Evolutionary conservation across 2,797 vertebrate species (phyloP).

Genomic region (Momotus momota): DNA sequence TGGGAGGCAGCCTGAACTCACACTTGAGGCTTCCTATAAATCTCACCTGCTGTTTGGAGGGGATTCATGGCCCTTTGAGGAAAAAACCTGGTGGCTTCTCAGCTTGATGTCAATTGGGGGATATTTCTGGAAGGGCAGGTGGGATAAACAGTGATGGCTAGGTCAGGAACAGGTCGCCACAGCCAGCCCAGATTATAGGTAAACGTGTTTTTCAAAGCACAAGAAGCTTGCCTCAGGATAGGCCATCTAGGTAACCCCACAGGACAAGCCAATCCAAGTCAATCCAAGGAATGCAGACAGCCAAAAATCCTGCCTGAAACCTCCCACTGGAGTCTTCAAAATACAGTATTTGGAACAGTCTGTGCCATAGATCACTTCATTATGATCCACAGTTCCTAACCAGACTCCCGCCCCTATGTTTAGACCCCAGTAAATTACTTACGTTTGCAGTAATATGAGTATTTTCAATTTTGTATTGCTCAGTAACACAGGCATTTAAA

Average conservation of each 20-base stretch:
- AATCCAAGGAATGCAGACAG: not conserved
- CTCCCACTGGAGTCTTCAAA: not conserved
- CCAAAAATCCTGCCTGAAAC: not conserved
- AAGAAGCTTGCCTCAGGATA: not conserved
- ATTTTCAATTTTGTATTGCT: constrained; percentile 6
- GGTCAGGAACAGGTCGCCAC: not conserved
- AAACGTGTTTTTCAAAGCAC: not conserved
- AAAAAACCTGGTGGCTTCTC: not conserved
- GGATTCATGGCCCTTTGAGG: not conserved
- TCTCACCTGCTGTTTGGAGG: not conserved
- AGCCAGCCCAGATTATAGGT: not conserved
- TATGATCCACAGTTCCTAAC: not conserved
- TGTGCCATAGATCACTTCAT: not conserved
- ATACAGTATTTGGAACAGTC: not conserved
- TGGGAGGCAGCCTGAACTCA: not conserved
- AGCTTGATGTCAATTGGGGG: not conserved
- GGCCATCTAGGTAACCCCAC: not conserved
- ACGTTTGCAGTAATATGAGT: not conserved
- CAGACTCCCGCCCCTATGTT: not conserved
- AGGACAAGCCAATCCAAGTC: not conserved
- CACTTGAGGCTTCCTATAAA: not conserved
- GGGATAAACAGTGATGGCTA: not conserved
- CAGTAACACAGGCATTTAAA: constrained; percentile 48
- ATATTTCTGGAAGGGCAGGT: not conserved
- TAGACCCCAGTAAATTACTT: not conserved